Percentiles rank a stretch among this genome's conserved stretches.
phyloP scores from a whole-genome alignment of 1,140 invertebrate species.

The Drosophila nannoptera region DNA sequence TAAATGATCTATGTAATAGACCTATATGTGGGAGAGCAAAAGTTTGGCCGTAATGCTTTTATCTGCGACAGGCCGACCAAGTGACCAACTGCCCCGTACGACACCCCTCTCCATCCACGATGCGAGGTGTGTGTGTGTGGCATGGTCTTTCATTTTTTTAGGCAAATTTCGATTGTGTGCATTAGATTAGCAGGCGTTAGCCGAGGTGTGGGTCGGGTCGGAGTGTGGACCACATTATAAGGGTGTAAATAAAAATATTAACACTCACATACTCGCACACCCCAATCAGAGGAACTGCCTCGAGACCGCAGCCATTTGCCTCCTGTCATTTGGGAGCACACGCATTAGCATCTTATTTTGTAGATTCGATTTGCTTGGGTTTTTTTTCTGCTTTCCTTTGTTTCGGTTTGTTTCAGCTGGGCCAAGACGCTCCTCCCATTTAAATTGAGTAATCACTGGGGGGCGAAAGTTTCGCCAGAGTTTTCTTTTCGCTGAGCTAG shows the following conservation, averaged over 20 bases:
- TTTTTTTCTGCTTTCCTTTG: conserved; percentile 38
- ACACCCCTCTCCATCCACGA: not conserved
- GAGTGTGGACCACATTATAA: conserved; percentile 47
- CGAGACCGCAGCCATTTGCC: conserved; percentile 32
- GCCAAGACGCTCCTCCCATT: too few species aligned
- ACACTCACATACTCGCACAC: conserved; percentile 39
- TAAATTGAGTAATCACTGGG: conserved; percentile 75
- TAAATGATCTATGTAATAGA: conserved; percentile 78
- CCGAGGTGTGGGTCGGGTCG: conserved; percentile 14
- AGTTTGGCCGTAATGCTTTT: conserved; percentile 66
- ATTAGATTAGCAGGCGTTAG: conserved; percentile 54
- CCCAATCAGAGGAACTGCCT: conserved; percentile 28
- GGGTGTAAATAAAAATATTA: conserved; percentile 77
- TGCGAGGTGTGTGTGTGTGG: conserved; percentile 50
- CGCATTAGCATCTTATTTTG: conserved; percentile 65
- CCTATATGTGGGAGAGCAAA: conserved; percentile 51
- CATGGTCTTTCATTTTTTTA: conserved; percentile 50
- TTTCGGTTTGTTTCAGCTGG: too few species aligned
- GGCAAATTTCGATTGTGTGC: conserved; percentile 67
- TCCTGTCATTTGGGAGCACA: conserved; percentile 59
- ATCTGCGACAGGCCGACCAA: conserved; percentile 59
- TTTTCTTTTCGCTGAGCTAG: conserved; percentile 24
- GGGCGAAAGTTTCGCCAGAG: conserved; percentile 39
- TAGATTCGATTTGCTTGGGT: conserved; percentile 45
- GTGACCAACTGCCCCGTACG: conserved; percentile 14